Evolutionary conservation across 2,888 invertebrate species (phyloP), one percentile per base, ranked within the genome.

Genomic region (Gandaritis pyraliata): DNA sequence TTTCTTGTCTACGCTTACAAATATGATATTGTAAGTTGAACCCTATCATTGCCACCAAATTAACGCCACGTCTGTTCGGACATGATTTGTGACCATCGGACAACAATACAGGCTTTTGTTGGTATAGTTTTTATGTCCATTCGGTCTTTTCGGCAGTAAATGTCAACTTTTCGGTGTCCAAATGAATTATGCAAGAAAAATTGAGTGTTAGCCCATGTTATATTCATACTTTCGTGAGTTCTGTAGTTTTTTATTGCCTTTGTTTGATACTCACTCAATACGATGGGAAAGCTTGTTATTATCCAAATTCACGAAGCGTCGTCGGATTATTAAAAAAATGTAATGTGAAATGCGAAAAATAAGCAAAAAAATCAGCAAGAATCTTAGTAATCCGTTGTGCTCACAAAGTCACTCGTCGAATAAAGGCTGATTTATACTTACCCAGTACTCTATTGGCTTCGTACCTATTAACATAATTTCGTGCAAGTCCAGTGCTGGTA

Each of bases 71-170:
- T 62, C 65, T 45, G 61, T 56, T 58, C 39, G 46, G 56, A 56
- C 61, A 68, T 72, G 73, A 72, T 72, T 73, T 73, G 72, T 72
- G 68, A 56, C 65, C 62, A 54, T 57, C 50, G 61, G 54, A 61
- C 61, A 62, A 73, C 73, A 72, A 70, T 66, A 63, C 64, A 56
- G 61, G 49, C 63, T 47, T 55, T 61, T 62, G 68, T 69, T 56
- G 13, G 63, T 67, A 61, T 61, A 65, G 64, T 68, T 69, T 69
- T 71, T 69, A 62, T 65, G 56, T 15, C 47, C 54, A 38, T 48
- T 58, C 61, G 58, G 58, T 60, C 55, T 58, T 59, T 65, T 64
- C 60, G 61, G 64, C 66, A 60, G 72, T 68, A 65, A 71, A 71
- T 58, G 69, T 71, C 71, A 69, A 61, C 58, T 62, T 60, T 66